A percentile compares a stretch with the other conserved stretches of the same genome.
These are phyloP conservation scores for Leucozona laternaria DNA, from an alignment of 2,888 invertebrate genomes.

Conservation along the genomic window DNA sequence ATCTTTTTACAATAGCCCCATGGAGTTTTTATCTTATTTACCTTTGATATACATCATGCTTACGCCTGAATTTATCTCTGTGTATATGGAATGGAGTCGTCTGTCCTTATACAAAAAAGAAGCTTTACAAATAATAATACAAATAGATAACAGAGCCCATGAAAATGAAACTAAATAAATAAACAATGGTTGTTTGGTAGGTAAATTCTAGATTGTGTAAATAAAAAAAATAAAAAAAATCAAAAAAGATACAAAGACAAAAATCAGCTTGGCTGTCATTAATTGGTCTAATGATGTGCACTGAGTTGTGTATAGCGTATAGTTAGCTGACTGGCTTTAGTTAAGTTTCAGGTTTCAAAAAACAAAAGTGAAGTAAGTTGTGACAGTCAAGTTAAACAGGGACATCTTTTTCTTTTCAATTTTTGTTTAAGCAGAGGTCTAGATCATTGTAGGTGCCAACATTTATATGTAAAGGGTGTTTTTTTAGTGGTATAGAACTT, in stretches of 20 bases:
- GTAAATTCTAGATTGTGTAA: not conserved
- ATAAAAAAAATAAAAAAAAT: slow-evolving; percentile 11
- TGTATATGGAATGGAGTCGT: slow-evolving; percentile 6
- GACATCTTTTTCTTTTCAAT: not conserved
- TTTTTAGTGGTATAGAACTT: too few species aligned
- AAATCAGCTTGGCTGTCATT: slow-evolving; percentile 8
- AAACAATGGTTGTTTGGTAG: slow-evolving; percentile 1
- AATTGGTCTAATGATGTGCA: slow-evolving; percentile 68
- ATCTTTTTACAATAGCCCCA: slow-evolving; percentile 40
- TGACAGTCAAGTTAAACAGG: not conserved
- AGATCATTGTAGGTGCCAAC: not conserved
- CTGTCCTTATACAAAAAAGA: not conserved
- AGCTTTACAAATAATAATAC: slow-evolving; percentile 15
- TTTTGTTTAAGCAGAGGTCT: not conserved
- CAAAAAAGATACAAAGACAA: not conserved
- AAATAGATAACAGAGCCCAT: slow-evolving; percentile 52
- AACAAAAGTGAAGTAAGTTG: slow-evolving; percentile 42
- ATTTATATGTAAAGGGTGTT: too few species aligned
- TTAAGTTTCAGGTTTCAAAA: slow-evolving; percentile 23
- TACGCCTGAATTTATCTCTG: slow-evolving; percentile 25
- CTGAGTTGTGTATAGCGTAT: not conserved
- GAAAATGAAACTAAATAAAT: slow-evolving; percentile 43
- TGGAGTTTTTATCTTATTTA: slow-evolving; percentile 59
- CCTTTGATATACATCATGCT: slow-evolving; percentile 49
- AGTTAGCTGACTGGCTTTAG: slow-evolving; percentile 32